Evolutionary conservation across 2,113 vertebrate genomes (phyloP).

Genomic region (Protomyctophum bolini): DNA sequence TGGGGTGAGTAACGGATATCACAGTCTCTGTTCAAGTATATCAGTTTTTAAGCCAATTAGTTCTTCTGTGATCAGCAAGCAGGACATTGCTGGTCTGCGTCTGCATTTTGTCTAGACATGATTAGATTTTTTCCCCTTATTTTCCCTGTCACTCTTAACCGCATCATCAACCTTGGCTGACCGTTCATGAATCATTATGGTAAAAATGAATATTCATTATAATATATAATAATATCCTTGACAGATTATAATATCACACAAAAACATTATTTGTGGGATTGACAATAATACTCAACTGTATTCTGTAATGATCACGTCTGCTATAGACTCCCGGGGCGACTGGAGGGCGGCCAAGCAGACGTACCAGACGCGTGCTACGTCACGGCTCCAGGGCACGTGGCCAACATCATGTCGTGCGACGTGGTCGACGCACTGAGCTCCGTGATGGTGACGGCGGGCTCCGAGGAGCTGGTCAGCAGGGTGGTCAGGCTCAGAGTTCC

Average conservation of each 20-base stretch:
- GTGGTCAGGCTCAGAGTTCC: constrained; percentile 74
- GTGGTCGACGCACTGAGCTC: constrained; percentile 76
- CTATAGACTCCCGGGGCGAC: constrained; percentile 69
- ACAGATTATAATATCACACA: no score
- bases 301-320: neutral
- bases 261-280: neutral
- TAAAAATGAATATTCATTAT: no score
- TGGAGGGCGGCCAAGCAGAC: constrained; percentile 16
- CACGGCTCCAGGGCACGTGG: constrained; percentile 65
- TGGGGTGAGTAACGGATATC: constrained; percentile 31
- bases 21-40: neutral
- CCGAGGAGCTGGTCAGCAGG: constrained; percentile 88
- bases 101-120: neutral
- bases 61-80: neutral
- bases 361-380: constrained; percentile 75
- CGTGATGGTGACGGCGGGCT: constrained; percentile 76
- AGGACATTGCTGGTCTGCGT: neutral
- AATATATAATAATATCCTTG: no score
- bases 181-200: no score
- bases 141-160: no score
- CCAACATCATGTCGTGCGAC: constrained; percentile 71
- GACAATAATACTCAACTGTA: neutral
- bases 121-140: neutral
- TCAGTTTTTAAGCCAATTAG: neutral
- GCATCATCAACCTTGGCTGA: no score